Conservation (phyloP, 2,113 vertebrate genomes). For the Rhea americana region DNA sequence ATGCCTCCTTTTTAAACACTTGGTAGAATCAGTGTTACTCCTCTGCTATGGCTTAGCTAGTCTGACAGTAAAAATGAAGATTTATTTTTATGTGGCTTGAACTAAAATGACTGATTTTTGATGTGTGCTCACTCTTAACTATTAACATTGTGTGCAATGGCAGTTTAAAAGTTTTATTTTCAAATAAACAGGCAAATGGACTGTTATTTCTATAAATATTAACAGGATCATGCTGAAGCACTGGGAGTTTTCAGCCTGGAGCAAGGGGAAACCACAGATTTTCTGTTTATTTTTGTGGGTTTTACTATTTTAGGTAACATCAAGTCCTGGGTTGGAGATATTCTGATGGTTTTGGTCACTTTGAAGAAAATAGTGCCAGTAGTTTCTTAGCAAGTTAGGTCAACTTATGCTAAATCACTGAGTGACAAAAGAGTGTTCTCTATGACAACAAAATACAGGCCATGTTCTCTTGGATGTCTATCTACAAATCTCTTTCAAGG, state of each 20-base stretch:
- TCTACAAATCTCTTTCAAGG: neutral
- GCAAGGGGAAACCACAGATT: conserved; percentile 33
- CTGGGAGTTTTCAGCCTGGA: conserved; percentile 38
- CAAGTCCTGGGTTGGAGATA: neutral
- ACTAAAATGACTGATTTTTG: conserved; percentile 39
- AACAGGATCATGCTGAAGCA: conserved; percentile 39
- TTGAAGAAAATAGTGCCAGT: neutral
- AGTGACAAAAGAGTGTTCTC: neutral
- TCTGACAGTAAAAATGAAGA: neutral
- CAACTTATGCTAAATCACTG: neutral
- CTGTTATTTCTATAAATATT: conserved; percentile 61
- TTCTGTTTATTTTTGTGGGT: conserved; percentile 60
- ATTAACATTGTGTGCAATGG: conserved; percentile 29
- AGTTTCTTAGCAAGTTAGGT: conserved; percentile 6
- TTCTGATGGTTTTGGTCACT: conserved; percentile 26
- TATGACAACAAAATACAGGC: neutral
- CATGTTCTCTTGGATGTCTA: neutral
- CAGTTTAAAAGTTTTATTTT: conserved; percentile 57
- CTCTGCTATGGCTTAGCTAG: neutral
- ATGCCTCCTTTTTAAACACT: conserved; percentile 33
- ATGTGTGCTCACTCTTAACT: conserved; percentile 52
- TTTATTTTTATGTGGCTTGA: conserved; percentile 50
- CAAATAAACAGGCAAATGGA: conserved; percentile 52
- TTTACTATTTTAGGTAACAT: conserved; percentile 47
- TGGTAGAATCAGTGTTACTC: neutral